phyloP scores from a whole-genome alignment of 2,113 vertebrate genomes.

The Tringa solitaria region DNA sequence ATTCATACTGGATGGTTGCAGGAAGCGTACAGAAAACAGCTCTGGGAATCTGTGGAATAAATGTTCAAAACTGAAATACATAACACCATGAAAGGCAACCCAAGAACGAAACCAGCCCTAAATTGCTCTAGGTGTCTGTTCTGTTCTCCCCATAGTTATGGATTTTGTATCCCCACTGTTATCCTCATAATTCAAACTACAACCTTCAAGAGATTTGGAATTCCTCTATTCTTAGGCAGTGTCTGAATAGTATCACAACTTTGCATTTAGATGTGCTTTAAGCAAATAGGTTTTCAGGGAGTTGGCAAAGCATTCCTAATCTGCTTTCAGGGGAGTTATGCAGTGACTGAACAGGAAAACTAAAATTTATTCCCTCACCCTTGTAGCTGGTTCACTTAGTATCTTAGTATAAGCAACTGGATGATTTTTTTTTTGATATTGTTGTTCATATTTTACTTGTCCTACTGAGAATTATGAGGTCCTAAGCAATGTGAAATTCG shows the following conservation, averaged over 20 bases:
- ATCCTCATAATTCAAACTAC: background rate
- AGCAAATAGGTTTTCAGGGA: background rate
- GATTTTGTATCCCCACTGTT: background rate
- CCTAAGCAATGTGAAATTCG: background rate
- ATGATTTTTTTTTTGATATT: background rate
- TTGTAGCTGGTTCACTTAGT: background rate
- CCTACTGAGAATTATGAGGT: background rate
- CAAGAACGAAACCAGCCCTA: background rate
- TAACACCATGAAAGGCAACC: background rate
- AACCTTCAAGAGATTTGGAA: background rate
- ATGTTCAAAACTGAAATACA: background rate
- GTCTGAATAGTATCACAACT: background rate
- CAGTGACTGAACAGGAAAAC: background rate
- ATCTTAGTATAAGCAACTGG: background rate
- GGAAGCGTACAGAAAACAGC: background rate
- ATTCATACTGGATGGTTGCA: background rate
- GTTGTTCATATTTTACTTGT: background rate
- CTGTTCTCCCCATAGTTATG: background rate
- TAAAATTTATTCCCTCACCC: background rate
- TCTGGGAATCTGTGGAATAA: background rate
- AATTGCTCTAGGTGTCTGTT: background rate
- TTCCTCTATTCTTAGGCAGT: background rate
- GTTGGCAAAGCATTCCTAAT: background rate
- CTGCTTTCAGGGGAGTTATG: background rate
- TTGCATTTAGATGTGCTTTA: conserved; percentile 12